Percentiles rank a stretch among this genome's conserved stretches.
Evolutionary conservation across 2,797 vertebrate species (phyloP).

Genomic region (Lemur catta): DNA sequence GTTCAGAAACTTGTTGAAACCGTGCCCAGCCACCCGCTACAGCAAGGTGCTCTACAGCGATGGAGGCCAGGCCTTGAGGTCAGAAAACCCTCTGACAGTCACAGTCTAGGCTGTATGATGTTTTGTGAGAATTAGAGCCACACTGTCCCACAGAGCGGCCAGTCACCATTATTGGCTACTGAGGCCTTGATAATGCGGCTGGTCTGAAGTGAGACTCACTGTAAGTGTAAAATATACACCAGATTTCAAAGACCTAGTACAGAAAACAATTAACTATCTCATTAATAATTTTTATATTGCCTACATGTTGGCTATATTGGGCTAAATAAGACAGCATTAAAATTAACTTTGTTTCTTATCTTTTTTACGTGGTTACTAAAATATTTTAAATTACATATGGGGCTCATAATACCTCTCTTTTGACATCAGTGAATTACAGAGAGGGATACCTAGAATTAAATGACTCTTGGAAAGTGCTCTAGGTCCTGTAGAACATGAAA

Average conservation of each 20-base stretch:
- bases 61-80: neutral
- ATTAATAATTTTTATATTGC: neutral
- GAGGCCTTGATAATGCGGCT: neutral
- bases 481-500: neutral
- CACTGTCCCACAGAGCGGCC: neutral
- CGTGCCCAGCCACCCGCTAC: fast-evolving
- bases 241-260: neutral
- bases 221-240: neutral
- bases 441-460: neutral
- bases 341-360: neutral
- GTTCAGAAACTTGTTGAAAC: conserved; percentile 49
- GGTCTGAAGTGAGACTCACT: neutral
- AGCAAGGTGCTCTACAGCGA: neutral
- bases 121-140: neutral
- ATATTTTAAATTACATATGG: neutral
- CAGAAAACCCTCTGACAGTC: neutral
- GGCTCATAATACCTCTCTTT: neutral
- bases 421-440: neutral
- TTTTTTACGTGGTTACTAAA: neutral
- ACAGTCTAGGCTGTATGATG: neutral
- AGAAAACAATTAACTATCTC: neutral
- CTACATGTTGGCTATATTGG: neutral
- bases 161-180: neutral
- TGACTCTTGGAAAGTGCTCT: neutral
- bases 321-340: neutral